Evolutionary conservation across 2,888 invertebrate species (phyloP).

Genomic region (Galerucella pusilla): DNA sequence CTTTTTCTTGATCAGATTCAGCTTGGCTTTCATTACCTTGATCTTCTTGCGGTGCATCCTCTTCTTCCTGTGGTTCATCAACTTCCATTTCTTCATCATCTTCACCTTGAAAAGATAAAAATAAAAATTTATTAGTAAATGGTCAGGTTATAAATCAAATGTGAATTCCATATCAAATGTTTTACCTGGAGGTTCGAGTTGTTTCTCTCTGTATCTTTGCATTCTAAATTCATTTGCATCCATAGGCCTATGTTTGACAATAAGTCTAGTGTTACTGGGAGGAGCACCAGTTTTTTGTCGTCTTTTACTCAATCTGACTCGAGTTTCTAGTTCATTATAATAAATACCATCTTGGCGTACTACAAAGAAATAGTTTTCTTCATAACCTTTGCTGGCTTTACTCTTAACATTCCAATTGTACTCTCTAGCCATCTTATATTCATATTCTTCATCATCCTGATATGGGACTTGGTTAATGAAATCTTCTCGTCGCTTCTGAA

Average conservation of each 20-base stretch:
- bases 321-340: constrained; percentile 95
- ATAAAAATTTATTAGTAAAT: constrained; percentile 10
- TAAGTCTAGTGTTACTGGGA: constrained; percentile 82
- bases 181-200: constrained; percentile 84
- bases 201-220: constrained; percentile 86
- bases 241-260: constrained; percentile 90
- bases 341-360: constrained; percentile 90
- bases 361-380: constrained; percentile 97
- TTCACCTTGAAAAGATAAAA: constrained; percentile 58
- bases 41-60: constrained; percentile 74
- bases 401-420: constrained; percentile 99
- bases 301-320: constrained; percentile 93
- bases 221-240: constrained; percentile 87
- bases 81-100: constrained; percentile 73
- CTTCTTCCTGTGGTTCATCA: constrained; percentile 60
- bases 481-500: constrained; percentile 89
- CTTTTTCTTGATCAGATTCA: constrained; percentile 65
- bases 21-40: constrained; percentile 66
- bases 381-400: constrained; percentile 80
- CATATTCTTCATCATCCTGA: constrained; percentile 91
- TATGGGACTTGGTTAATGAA: constrained; percentile 80
- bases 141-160: neutral
- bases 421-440: constrained; percentile 97
- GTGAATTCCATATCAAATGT: neutral
- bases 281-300: constrained; percentile 78